These are phyloP conservation scores for Anolis sagrei DNA, from an alignment of 2,113 vertebrate species.

Conservation along the genomic window DNA sequence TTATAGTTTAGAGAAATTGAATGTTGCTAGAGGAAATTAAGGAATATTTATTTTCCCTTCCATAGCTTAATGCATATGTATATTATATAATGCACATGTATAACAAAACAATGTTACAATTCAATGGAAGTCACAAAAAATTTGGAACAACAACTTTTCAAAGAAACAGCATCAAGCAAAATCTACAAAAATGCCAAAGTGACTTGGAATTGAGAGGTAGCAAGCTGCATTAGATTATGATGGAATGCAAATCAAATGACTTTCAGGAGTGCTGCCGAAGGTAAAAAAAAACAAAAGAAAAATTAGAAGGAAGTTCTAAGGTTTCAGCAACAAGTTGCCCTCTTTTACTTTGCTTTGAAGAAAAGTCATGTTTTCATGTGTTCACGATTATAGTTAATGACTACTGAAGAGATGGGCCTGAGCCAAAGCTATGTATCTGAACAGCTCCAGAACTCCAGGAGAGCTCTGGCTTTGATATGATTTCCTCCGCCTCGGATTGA, in stretches of 20 bases:
- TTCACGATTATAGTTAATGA: conserved; percentile 39
- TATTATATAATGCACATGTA: background rate
- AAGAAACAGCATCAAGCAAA: background rate
- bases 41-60: background rate
- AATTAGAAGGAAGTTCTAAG: conserved; percentile 43
- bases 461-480: conserved; percentile 19
- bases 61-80: conserved; percentile 7
- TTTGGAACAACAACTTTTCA: background rate
- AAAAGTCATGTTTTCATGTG: conserved; percentile 35
- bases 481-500: conserved; percentile 24
- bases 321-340: conserved; percentile 31
- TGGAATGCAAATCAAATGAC: conserved; percentile 37
- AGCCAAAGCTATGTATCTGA: conserved; percentile 30
- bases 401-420: conserved; percentile 26
- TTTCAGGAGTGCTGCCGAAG: conserved; percentile 42
- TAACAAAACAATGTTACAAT: conserved; percentile 5
- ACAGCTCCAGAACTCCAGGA: conserved; percentile 18
- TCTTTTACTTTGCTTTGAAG: conserved; percentile 31
- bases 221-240: conserved; percentile 32
- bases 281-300: conserved; percentile 39
- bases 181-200: conserved; percentile 1
- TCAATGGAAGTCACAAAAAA: conserved; percentile 5
- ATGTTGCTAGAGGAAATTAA: conserved; percentile 5
- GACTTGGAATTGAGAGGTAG: conserved; percentile 9
- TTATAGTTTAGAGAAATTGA: background rate